A percentile compares a stretch with the other conserved stretches of the same genome.
phyloP scores from a whole-genome alignment of 2,797 vertebrate species.

The Diceros bicornis region DNA sequence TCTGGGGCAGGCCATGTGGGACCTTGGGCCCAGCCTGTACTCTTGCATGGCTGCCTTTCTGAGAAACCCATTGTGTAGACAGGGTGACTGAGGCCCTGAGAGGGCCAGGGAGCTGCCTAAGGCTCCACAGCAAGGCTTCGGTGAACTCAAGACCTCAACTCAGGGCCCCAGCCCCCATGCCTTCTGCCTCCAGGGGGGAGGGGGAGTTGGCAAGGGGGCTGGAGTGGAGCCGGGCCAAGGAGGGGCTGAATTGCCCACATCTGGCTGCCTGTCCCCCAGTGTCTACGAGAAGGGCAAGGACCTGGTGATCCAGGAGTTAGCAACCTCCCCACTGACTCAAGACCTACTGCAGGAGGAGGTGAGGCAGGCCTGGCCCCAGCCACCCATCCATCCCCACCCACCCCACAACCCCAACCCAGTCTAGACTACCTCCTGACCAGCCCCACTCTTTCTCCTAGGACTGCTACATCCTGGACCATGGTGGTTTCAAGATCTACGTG shows the following conservation, averaged over 20 bases:
- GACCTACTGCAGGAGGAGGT: slow-evolving; percentile 94
- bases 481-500: slow-evolving; percentile 93
- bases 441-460: slow-evolving; percentile 87
- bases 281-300: slow-evolving; percentile 91
- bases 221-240: background rate
- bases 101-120: background rate
- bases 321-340: slow-evolving; percentile 91
- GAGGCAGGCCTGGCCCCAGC: slow-evolving; percentile 76
- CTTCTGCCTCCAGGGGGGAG: background rate
- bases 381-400: too few relatives aligned
- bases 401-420: too few relatives aligned
- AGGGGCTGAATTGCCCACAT: background rate
- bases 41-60: background rate
- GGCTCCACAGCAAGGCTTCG: background rate
- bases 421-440: background rate
- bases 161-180: background rate
- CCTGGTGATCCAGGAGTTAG: slow-evolving; percentile 92
- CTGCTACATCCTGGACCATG: slow-evolving; percentile 95
- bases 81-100: background rate
- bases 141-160: background rate
- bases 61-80: background rate
- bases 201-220: too few relatives aligned
- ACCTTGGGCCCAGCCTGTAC: background rate
- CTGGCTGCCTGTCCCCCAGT: slow-evolving; percentile 82
- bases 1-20: background rate